Conservation (phyloP, 2,888 invertebrate genomes). For the Ametastegia equiseti region DNA sequence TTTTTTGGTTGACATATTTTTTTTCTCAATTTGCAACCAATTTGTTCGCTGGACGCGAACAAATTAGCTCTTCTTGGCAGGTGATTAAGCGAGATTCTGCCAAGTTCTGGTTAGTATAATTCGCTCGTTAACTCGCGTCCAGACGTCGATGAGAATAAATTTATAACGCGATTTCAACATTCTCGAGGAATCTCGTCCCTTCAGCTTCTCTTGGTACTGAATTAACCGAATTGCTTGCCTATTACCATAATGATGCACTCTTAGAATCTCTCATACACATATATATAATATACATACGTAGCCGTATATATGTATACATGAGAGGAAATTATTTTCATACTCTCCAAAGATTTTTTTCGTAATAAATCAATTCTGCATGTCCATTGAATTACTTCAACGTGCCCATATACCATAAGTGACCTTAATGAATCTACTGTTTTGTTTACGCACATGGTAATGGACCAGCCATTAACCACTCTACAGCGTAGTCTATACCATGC, state of each 20-base stretch:
- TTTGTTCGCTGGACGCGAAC: slow-evolving; percentile 47
- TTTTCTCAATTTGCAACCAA: slow-evolving; percentile 46
- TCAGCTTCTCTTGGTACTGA: slow-evolving; percentile 6
- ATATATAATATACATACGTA: background rate
- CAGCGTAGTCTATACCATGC: background rate
- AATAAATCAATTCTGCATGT: background rate
- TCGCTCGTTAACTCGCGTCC: slow-evolving; percentile 44
- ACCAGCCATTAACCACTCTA: background rate
- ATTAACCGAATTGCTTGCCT: slow-evolving; percentile 21
- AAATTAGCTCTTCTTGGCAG: slow-evolving; percentile 44
- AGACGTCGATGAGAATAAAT: slow-evolving; percentile 37
- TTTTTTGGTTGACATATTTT: slow-evolving; percentile 39
- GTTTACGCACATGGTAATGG: slow-evolving; percentile 24
- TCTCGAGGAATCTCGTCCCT: slow-evolving; percentile 14
- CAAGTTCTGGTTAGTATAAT: slow-evolving; percentile 46
- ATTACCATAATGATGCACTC: slow-evolving; percentile 31
- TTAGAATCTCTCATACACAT: slow-evolving; percentile 4
- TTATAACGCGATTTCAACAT: slow-evolving; percentile 42
- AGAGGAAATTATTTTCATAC: background rate
- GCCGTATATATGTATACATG: background rate
- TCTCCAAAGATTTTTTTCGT: background rate
- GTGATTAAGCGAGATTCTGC: slow-evolving; percentile 47
- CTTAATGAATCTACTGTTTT: slow-evolving; percentile 28
- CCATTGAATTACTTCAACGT: background rate
- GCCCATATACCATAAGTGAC: slow-evolving; percentile 4